Base-by-base conservation (phyloP, 2,113 vertebrate genomes). In the Sinocyclocheilus grahami region DNA sequence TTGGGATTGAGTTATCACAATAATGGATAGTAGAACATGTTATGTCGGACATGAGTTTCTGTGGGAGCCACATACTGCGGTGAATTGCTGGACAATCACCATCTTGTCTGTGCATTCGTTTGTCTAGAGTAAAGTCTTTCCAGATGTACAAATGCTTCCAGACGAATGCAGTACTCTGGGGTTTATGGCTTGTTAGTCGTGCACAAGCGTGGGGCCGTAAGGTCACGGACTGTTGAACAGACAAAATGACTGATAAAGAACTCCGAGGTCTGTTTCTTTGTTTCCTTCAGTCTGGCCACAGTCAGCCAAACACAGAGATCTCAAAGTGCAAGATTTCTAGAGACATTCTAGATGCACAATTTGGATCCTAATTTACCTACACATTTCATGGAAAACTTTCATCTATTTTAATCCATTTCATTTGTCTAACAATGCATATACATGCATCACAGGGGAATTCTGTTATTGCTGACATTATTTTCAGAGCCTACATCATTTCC, bases 131-230 rank as follows among this genome's bases (percentile, higher is more conserved):
- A 85, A 85, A 85, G 74, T 67, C 78, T 55, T 78, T 78, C 37
- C 84, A 85, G 75, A 85, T 85, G 75, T 55, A n/a, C 60, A 71
- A 85, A 42, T 39, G 77, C 48, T 85, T 85, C 84, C 76, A 85
- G 76, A 85, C 20, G 48, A 53, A 24, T 60, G 42, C 42, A 11
- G 9, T 85, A 24, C 55, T 77, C 48, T 24, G 18, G 75, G 76
- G 76, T 78, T 78, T 67, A 79, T n/a, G 62, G 46, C 84, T 71
- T 85, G 84, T 71, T 79, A 85, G 75, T 85, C 18, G 83, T 63
- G 83, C 72, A 62, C 69, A 46, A 84, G 72, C 53, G 1, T 42
- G 20, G 20, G 78, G 55, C 7, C 62, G 13, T 20, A 33, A 79
- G 84, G 46, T 78, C 84, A 78, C 76, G 8, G 14, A 53, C 76